Percentiles rank a stretch among this genome's conserved stretches.
Conservation (phyloP, 2,797 vertebrate species). For the Phalanger gymnotis region DNA sequence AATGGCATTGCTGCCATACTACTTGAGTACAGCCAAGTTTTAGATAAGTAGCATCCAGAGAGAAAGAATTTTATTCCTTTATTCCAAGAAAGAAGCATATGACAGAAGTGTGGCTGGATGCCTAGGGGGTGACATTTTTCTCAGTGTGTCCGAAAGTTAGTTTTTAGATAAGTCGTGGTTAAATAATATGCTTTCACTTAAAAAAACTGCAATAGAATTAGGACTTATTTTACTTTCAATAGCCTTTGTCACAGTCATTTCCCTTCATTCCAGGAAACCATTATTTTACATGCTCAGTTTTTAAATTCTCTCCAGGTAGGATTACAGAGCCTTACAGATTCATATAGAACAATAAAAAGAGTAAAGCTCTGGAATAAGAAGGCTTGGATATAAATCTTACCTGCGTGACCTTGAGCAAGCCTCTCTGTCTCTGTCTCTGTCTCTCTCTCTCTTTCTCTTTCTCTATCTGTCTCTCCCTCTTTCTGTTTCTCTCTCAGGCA, state of each 20-base stretch:
- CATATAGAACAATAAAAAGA: background rate
- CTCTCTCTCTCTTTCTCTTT: too few species aligned
- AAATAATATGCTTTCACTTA: background rate
- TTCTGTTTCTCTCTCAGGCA: too few species aligned
- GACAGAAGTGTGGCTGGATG: background rate
- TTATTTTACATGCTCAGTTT: background rate
- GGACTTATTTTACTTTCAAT: background rate
- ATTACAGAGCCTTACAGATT: background rate
- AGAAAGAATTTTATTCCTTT: constrained; percentile 30
- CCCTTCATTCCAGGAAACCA: constrained; percentile 20
- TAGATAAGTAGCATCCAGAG: background rate
- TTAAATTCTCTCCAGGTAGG: constrained; percentile 22
- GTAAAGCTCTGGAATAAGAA: background rate
- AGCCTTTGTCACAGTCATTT: constrained; percentile 16
- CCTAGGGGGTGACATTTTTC: constrained; percentile 1
- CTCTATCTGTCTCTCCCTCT: too few species aligned
- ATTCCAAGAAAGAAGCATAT: constrained; percentile 15
- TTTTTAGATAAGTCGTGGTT: background rate
- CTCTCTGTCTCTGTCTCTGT: too few species aligned
- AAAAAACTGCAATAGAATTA: background rate
- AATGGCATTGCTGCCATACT: background rate
- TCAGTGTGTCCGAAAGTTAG: background rate
- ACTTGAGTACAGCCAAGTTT: background rate
- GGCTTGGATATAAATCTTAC: background rate
- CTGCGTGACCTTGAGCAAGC: background rate